Percentiles rank a stretch among this genome's conserved stretches.
phyloP scores from a whole-genome alignment of 53 echinoderm and acorn worm genomes.

The Zoroaster sp. region DNA sequence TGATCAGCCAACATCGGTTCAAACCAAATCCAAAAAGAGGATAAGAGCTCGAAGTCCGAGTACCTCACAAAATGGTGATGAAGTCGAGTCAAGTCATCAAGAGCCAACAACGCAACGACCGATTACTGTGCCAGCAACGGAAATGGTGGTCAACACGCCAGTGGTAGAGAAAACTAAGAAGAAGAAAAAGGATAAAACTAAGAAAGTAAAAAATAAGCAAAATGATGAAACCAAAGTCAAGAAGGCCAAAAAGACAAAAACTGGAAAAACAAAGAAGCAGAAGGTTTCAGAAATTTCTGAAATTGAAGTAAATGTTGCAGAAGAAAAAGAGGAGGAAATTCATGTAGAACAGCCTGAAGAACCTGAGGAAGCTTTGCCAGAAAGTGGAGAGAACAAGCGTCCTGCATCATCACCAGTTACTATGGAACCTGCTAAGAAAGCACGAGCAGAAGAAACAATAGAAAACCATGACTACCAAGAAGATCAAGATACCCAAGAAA shows the following conservation, averaged over 20 bases:
- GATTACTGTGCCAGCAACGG: constrained; percentile 38
- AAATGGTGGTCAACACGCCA: constrained; percentile 35
- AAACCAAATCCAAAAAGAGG: neutral
- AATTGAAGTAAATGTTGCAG: neutral
- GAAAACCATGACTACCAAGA: constrained; percentile 55
- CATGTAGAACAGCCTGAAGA: neutral
- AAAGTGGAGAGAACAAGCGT: neutral
- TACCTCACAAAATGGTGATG: constrained; percentile 26
- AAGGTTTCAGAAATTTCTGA: constrained; percentile 1
- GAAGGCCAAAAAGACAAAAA: constrained; percentile 46
- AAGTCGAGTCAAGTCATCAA: neutral
- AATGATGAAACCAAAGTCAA: constrained; percentile 41
- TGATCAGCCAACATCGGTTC: neutral
- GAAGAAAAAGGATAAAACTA: constrained; percentile 61
- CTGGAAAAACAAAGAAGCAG: constrained; percentile 47
- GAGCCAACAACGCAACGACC: constrained; percentile 1
- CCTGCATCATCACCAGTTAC: neutral
- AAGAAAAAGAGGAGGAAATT: constrained; percentile 6
- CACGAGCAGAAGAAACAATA: constrained; percentile 34
- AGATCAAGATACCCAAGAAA: constrained; percentile 56
- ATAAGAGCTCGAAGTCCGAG: constrained; percentile 12
- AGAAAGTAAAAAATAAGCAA: constrained; percentile 18
- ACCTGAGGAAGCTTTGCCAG: constrained; percentile 2
- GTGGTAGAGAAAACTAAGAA: constrained; percentile 36
- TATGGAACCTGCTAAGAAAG: constrained; percentile 27